Evolutionary conservation across 2,113 vertebrate genomes (phyloP).

Genomic region (Anarhynchus alexandrinus): DNA sequence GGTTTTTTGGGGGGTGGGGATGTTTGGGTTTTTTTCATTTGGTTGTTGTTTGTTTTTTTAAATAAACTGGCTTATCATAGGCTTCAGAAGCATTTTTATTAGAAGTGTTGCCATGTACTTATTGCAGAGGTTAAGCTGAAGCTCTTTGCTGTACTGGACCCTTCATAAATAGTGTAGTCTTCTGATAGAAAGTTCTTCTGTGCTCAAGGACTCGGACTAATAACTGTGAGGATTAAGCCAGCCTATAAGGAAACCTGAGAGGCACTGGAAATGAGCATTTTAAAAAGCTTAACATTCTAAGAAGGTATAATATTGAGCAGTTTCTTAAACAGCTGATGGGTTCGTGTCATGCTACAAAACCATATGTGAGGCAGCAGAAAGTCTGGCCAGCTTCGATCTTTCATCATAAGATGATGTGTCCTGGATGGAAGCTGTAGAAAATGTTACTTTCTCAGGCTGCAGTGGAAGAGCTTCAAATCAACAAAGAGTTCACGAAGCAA

Average conservation of each 20-base stretch:
- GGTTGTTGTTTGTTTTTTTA: not conserved
- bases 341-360: not conserved
- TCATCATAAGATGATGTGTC: not conserved
- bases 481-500: not conserved
- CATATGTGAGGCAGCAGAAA: not conserved
- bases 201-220: not conserved
- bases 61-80: not conserved
- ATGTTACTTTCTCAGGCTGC: not conserved
- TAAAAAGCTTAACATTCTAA: not conserved
- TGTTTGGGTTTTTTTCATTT: not conserved
- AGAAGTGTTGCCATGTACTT: not conserved
- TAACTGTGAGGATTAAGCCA: not conserved
- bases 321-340: not conserved
- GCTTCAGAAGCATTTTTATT: not conserved
- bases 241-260: not conserved
- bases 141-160: not conserved
- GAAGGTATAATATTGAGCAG: not conserved
- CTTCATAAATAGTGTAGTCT: not conserved
- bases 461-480: not conserved
- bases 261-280: not conserved
- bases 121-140: not conserved
- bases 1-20: not conserved
- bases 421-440: not conserved
- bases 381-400: not conserved
- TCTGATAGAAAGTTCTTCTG: not conserved